phyloP scores from a whole-genome alignment of 2,888 invertebrate species.

The Bellardia bayeri region DNA sequence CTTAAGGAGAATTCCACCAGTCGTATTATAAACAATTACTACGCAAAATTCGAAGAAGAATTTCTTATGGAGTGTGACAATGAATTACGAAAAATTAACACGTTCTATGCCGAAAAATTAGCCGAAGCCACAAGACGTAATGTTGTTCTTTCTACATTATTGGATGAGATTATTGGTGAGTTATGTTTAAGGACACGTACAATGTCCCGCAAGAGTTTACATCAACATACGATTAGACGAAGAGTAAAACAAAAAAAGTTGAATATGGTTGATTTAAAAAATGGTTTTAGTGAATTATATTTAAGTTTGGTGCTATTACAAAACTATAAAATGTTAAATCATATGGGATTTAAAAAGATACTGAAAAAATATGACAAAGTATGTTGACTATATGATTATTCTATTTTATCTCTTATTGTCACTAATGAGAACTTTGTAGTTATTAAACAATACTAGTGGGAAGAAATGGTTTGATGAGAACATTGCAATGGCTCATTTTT shows the following conservation, averaged over 20 bases:
- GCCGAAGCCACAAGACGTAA: slow-evolving; percentile 98
- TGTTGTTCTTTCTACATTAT: slow-evolving; percentile 86
- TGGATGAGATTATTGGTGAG: slow-evolving; percentile 85
- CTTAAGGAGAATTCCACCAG: slow-evolving; percentile 89
- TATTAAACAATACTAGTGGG: slow-evolving; percentile 92
- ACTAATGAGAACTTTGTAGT: slow-evolving; percentile 83
- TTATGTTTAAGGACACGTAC: slow-evolving; percentile 81
- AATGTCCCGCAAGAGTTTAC: slow-evolving; percentile 23
- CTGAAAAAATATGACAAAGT: slow-evolving; percentile 99
- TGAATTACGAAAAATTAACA: slow-evolving; percentile 96
- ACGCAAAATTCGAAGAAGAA: slow-evolving; percentile 95
- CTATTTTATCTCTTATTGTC: not conserved
- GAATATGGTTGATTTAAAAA: slow-evolving; percentile 85
- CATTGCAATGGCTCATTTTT: slow-evolving; percentile 94
- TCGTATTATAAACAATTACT: slow-evolving; percentile 85
- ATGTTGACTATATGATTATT: not conserved
- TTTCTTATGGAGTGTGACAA: slow-evolving; percentile 96
- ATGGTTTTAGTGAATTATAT: slow-evolving; percentile 99
- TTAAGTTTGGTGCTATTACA: slow-evolving; percentile 96
- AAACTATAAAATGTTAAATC: slow-evolving; percentile 98
- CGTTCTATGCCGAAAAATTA: slow-evolving; percentile 97
- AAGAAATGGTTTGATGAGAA: slow-evolving; percentile 95
- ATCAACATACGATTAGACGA: not conserved
- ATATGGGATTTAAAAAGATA: slow-evolving; percentile 99
- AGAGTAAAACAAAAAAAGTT: slow-evolving; percentile 77